These are phyloP conservation scores for Hypselothyrea guttata DNA, from an alignment of 2,888 invertebrate species.

Conservation along the genomic window DNA sequence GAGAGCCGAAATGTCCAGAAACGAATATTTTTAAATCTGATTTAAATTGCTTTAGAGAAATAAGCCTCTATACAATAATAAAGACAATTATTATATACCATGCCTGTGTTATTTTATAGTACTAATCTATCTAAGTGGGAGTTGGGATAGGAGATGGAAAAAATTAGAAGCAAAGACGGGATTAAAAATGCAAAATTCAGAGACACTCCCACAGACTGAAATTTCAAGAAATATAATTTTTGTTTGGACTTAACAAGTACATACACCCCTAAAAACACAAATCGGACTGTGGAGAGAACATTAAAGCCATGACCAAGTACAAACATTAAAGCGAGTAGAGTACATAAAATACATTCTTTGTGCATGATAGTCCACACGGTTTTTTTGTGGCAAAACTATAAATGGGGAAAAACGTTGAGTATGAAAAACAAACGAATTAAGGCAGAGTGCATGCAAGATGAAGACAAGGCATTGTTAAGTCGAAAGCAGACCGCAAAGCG, in stretches of 20 bases:
- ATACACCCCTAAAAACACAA: slow-evolving; percentile 8
- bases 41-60: slow-evolving; percentile 48
- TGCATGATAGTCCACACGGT: slow-evolving; percentile 46
- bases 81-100: slow-evolving; percentile 69
- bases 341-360: slow-evolving; percentile 70
- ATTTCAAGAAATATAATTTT: slow-evolving; percentile 19
- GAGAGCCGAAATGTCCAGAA: too few species aligned
- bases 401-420: slow-evolving; percentile 16
- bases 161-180: slow-evolving; percentile 18
- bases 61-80: slow-evolving; percentile 51
- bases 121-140: slow-evolving; percentile 26
- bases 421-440: slow-evolving; percentile 52
- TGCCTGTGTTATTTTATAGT: slow-evolving; percentile 52
- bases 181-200: slow-evolving; percentile 48
- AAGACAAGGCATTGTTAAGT: slow-evolving; percentile 67
- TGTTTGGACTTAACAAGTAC: slow-evolving; percentile 21
- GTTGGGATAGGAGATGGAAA: slow-evolving; percentile 16
- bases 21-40: slow-evolving; percentile 69
- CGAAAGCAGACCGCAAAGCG: slow-evolving; percentile 60
- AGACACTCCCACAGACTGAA: slow-evolving; percentile 13
- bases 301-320: slow-evolving; percentile 69
- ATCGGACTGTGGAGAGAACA: slow-evolving; percentile 43
- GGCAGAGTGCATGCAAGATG: slow-evolving; percentile 40
- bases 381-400: slow-evolving; percentile 33
- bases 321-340: slow-evolving; percentile 58